Evolutionary conservation across 2,888 invertebrate genomes (phyloP).

Genomic region (Machimus atricapillus): DNA sequence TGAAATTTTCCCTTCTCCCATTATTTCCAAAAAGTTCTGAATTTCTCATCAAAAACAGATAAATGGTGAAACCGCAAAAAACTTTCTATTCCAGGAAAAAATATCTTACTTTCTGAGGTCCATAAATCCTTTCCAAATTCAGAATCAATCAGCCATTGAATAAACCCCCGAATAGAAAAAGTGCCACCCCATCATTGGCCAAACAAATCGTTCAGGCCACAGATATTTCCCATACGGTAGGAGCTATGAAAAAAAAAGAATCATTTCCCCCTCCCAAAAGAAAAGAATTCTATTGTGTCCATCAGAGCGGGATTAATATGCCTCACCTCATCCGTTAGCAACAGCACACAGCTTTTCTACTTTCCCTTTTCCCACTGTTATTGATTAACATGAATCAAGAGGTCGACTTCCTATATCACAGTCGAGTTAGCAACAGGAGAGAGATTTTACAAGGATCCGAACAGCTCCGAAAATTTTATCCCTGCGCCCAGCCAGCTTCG

Average conservation of each 20-base stretch:
- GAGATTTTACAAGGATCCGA: conserved; percentile 4
- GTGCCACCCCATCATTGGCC: not conserved
- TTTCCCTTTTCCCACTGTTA: conserved; percentile 13
- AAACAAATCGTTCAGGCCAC: not conserved
- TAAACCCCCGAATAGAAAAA: not conserved
- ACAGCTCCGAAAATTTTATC: not conserved
- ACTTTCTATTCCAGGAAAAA: not conserved
- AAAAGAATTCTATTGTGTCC: not conserved
- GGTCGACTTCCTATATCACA: conserved; percentile 38
- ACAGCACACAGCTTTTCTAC: conserved; percentile 2
- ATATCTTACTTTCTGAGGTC: not conserved
- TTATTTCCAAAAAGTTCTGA: not conserved
- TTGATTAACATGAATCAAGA: conserved; percentile 39
- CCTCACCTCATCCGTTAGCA: conserved; percentile 20
- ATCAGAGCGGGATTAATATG: not conserved
- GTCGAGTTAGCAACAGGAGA: conserved; percentile 38
- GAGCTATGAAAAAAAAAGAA: not conserved
- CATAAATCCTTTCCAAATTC: not conserved
- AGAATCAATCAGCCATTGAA: not conserved
- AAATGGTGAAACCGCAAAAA: not conserved
- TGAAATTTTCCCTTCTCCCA: not conserved
- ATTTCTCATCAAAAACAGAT: not conserved
- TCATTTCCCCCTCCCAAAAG: not conserved
- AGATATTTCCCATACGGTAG: not conserved
- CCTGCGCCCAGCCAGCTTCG: not conserved